Percentiles rank a stretch among this genome's conserved stretches.
These are phyloP conservation scores for Enchytraeus crypticus DNA, from an alignment of 2,888 invertebrate species.

Conservation along the genomic window DNA sequence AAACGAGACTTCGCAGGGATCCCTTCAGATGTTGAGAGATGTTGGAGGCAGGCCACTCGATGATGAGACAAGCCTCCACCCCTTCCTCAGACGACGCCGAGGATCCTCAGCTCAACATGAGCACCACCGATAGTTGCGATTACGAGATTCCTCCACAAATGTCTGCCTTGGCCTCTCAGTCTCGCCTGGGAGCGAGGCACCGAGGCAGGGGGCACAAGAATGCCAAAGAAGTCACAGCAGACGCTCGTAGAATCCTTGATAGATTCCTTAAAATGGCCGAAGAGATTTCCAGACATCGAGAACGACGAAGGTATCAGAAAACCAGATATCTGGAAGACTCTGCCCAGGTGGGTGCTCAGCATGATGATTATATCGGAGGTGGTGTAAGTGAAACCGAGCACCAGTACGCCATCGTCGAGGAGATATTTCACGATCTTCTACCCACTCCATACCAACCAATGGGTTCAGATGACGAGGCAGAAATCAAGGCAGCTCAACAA, in stretches of 20 bases:
- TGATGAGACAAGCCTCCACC: background rate
- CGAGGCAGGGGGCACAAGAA: slow-evolving; percentile 2
- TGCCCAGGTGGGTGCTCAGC: background rate
- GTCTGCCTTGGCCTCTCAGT: too few relatives aligned
- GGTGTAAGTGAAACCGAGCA: background rate
- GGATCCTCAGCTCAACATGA: slow-evolving; percentile 4
- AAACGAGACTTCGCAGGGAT: too few relatives aligned
- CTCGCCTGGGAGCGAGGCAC: too few relatives aligned
- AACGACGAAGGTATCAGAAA: slow-evolving; percentile 7
- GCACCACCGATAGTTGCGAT: slow-evolving; percentile 13
- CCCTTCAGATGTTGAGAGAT: too few relatives aligned
- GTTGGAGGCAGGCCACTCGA: too few relatives aligned
- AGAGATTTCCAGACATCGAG: slow-evolving; percentile 8
- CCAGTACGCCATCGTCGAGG: slow-evolving; percentile 10
- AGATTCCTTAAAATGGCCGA: slow-evolving; percentile 19
- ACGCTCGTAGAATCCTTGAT: slow-evolving; percentile 25
- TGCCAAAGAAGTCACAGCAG: slow-evolving; percentile 20
- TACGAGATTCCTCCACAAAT: slow-evolving; percentile 6
- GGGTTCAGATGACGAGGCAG: background rate
- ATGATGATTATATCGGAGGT: background rate
- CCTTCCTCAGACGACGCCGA: slow-evolving; percentile 4
- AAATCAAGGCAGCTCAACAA: background rate
- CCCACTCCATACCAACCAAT: slow-evolving; percentile 3
- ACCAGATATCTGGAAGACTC: background rate
- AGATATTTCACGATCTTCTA: slow-evolving; percentile 6